Evolutionary conservation across 2,113 vertebrate species (phyloP).

Genomic region (Pitta sordida): DNA sequence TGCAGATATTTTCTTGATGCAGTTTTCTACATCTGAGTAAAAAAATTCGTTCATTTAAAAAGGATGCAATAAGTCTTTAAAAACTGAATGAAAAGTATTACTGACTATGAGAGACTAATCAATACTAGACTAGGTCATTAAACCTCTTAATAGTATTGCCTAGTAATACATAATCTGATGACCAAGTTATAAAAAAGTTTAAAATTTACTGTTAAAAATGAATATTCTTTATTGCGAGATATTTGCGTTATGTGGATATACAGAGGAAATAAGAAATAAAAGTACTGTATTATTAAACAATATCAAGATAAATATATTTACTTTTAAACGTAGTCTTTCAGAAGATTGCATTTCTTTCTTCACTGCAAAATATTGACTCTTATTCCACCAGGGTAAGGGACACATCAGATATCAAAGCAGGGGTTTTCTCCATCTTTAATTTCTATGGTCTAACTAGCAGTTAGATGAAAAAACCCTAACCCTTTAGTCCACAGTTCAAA

Average conservation of each 20-base stretch:
- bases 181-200: neutral
- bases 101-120: neutral
- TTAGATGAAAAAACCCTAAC: neutral
- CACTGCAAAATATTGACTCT: neutral
- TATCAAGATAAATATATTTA: neutral
- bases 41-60: neutral
- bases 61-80: neutral
- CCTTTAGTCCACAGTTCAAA: neutral
- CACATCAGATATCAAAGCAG: neutral
- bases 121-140: neutral
- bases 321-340: neutral
- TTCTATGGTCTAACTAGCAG: neutral
- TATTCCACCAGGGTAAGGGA: neutral
- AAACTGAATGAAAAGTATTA: neutral
- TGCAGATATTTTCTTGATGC: neutral
- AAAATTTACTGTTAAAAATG: neutral
- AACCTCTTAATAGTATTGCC: neutral
- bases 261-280: neutral
- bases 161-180: neutral
- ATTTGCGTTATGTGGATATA: neutral
- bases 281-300: neutral
- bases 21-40: neutral
- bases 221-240: neutral
- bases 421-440: neutral
- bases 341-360: neutral